A percentile compares a stretch with the other conserved stretches of the same genome.
Evolutionary conservation across 2,888 invertebrate genomes (phyloP).

Genomic region (Drosophila longiperda): DNA sequence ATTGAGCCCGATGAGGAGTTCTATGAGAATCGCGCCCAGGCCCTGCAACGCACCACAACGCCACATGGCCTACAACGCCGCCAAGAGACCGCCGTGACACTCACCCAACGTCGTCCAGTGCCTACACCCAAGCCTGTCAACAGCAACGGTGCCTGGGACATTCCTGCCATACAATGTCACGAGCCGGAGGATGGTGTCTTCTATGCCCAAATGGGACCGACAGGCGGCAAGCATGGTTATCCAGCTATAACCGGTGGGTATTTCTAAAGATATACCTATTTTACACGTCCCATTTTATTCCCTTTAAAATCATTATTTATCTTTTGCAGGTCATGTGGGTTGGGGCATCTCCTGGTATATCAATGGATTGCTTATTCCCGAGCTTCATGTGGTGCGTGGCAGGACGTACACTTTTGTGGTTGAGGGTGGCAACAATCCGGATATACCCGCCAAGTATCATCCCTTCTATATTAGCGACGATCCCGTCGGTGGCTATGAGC

Average conservation of each 20-base stretch:
- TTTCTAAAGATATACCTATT: not conserved
- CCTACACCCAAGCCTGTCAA: conserved; percentile 88
- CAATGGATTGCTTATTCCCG: conserved; percentile 96
- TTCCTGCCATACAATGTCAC: conserved; percentile 94
- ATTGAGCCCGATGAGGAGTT: conserved; percentile 69
- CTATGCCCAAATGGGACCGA: conserved; percentile 97
- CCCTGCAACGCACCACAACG: conserved; percentile 71
- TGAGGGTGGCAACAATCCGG: conserved; percentile 93
- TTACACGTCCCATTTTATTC: no score
- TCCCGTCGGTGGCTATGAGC: conserved; percentile 94
- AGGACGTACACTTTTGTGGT: conserved; percentile 94
- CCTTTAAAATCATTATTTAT: no score
- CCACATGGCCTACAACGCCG: conserved; percentile 58
- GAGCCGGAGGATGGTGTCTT: conserved; percentile 96
- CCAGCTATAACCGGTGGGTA: conserved; percentile 92
- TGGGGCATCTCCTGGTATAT: conserved; percentile 98
- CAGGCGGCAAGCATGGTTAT: conserved; percentile 95
- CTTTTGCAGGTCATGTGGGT: conserved; percentile 92
- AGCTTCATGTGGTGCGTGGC: conserved; percentile 94
- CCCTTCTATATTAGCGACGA: conserved; percentile 97
- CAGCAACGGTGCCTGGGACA: conserved; percentile 90
- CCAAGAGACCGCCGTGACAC: conserved; percentile 54
- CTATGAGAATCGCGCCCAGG: conserved; percentile 73
- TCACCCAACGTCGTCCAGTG: conserved; percentile 80
- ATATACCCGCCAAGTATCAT: conserved; percentile 93